Conservation (phyloP, 2,113 vertebrate species). For the Buteo buteo region DNA sequence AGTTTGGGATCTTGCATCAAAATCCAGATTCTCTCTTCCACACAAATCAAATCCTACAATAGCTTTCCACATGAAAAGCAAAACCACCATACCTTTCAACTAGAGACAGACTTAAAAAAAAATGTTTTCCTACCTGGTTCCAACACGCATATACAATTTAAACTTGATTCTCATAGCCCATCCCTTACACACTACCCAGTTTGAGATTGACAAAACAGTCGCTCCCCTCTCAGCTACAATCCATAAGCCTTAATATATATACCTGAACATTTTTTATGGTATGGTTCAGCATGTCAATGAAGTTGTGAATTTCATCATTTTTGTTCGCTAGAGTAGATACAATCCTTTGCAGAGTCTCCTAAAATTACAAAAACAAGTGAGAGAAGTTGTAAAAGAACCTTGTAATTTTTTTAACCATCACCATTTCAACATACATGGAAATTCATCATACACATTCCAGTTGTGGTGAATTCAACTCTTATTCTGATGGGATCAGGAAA, state of each 20-base stretch:
- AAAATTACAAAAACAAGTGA: constrained; percentile 9
- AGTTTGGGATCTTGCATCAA: neutral
- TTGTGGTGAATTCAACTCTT: neutral
- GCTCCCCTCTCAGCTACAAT: neutral
- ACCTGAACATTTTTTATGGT: constrained; percentile 87
- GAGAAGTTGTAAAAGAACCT: neutral
- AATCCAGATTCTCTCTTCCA: neutral
- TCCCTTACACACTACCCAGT: neutral
- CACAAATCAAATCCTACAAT: neutral
- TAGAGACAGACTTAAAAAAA: neutral
- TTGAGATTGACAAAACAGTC: neutral
- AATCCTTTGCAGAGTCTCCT: constrained; percentile 92
- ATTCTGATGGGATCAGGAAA: neutral
- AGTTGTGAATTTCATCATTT: constrained; percentile 90
- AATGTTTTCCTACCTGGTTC: neutral
- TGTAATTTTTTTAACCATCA: neutral
- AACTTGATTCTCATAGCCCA: neutral
- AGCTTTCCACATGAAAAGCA: neutral
- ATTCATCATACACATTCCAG: neutral
- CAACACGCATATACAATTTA: neutral
- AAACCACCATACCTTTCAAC: neutral
- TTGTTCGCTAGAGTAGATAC: constrained; percentile 88
- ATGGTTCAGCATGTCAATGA: constrained; percentile 84
- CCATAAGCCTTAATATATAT: neutral
- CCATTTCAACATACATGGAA: neutral